Conservation (phyloP, 2,888 invertebrate species). For the Antheraea yamamai region DNA sequence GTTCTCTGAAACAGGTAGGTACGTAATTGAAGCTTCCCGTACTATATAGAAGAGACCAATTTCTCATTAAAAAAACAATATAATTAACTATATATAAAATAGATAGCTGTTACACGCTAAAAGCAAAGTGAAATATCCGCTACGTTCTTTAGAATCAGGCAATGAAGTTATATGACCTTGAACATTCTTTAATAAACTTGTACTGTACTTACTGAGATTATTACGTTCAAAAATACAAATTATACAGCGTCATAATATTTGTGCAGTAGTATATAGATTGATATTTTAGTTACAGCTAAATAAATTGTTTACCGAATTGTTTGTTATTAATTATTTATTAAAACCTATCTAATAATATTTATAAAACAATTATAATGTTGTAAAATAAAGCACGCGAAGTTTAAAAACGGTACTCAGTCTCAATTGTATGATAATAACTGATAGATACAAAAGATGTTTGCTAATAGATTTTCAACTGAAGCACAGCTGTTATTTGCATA, state of each 20-base stretch:
- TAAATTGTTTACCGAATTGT: neutral
- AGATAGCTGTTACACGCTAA: neutral
- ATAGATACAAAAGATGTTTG: neutral
- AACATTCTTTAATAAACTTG: neutral
- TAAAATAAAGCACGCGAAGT: neutral
- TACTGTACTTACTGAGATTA: neutral
- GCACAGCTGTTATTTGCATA: neutral
- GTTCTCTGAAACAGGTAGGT: no score
- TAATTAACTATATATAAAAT: neutral
- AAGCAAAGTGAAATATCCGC: neutral
- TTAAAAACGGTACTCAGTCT: neutral
- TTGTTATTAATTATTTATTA: neutral
- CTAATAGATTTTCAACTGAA: neutral
- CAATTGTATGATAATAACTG: neutral
- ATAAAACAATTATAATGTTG: neutral
- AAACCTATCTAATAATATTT: neutral
- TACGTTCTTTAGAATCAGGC: neutral
- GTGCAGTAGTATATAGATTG: neutral
- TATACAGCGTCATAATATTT: neutral
- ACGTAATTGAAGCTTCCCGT: no score
- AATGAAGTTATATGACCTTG: neutral
- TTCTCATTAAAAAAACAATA: no score
- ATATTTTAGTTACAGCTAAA: neutral
- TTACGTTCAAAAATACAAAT: neutral
- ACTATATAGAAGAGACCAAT: no score